These are phyloP conservation scores for Xerus rutilus DNA, from an alignment of 2,797 vertebrate genomes.

Conservation along the genomic window DNA sequence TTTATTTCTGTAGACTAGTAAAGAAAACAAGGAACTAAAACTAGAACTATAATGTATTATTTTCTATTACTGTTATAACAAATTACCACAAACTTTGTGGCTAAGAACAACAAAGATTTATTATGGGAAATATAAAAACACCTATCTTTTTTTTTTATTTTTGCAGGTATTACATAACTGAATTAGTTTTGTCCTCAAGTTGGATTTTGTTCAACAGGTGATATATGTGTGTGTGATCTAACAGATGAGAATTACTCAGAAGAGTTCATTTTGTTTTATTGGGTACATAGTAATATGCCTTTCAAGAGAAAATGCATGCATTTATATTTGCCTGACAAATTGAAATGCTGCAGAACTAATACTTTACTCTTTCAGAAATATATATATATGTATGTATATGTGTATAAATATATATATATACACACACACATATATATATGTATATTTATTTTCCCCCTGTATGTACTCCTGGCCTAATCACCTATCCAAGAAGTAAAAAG, in stretches of 20 bases:
- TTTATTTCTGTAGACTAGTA: background rate
- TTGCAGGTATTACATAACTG: background rate
- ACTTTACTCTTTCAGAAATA: slow-evolving; percentile 48
- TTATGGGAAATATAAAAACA: no score
- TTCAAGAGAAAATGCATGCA: slow-evolving; percentile 70
- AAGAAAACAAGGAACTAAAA: slow-evolving; percentile 36
- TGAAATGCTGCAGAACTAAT: slow-evolving; percentile 71
- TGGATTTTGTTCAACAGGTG: slow-evolving; percentile 4
- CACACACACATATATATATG: background rate
- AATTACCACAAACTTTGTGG: background rate
- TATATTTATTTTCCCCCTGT: background rate
- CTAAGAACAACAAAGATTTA: background rate
- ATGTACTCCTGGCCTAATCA: slow-evolving; percentile 12
- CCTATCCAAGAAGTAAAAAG: slow-evolving; percentile 55
- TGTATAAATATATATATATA: background rate
- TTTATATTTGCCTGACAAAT: slow-evolving; percentile 71
- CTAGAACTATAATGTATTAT: background rate
- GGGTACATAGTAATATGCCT: slow-evolving; percentile 58
- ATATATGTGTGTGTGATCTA: background rate
- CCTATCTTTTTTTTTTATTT: slow-evolving; percentile 28
- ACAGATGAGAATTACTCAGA: slow-evolving; percentile 69
- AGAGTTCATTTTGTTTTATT: slow-evolving; percentile 70
- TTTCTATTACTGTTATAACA: background rate
- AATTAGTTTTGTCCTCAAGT: slow-evolving; percentile 62
- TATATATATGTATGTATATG: background rate